Conservation (phyloP, 2,797 vertebrate genomes). For the Xenopus petersii region DNA sequence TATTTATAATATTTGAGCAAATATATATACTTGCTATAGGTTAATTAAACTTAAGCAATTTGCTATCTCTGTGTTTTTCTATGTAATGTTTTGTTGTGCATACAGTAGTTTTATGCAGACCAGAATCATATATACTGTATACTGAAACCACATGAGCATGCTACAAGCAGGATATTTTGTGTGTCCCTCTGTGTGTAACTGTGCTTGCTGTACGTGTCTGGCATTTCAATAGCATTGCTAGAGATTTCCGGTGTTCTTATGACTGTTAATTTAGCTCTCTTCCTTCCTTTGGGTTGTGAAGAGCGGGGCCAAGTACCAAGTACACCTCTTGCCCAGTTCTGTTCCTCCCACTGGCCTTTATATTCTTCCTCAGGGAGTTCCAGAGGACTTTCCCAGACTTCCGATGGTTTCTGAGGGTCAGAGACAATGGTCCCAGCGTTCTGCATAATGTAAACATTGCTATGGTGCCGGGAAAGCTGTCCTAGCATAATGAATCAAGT, state of each 20-base stretch:
- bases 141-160: too few relatives aligned
- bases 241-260: conserved; percentile 40
- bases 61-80: too few relatives aligned
- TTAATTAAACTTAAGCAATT: too few relatives aligned
- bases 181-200: too few relatives aligned
- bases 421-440: not conserved
- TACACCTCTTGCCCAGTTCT: not conserved
- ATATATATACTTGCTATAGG: too few relatives aligned
- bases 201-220: not conserved
- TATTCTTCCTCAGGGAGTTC: not conserved
- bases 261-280: conserved; percentile 20
- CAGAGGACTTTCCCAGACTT: conserved; percentile 1
- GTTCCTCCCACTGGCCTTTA: not conserved
- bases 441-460: not conserved
- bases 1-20: too few relatives aligned
- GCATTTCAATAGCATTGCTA: not conserved
- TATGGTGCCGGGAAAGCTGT: not conserved
- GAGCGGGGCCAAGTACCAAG: not conserved
- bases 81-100: too few relatives aligned
- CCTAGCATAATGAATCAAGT: not conserved
- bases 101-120: too few relatives aligned
- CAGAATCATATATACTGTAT: too few relatives aligned
- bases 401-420: not conserved
- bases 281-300: conserved; percentile 30
- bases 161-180: too few relatives aligned